phyloP scores from a whole-genome alignment of 2,888 invertebrate species.

The Scaptomyza caliginosa region DNA sequence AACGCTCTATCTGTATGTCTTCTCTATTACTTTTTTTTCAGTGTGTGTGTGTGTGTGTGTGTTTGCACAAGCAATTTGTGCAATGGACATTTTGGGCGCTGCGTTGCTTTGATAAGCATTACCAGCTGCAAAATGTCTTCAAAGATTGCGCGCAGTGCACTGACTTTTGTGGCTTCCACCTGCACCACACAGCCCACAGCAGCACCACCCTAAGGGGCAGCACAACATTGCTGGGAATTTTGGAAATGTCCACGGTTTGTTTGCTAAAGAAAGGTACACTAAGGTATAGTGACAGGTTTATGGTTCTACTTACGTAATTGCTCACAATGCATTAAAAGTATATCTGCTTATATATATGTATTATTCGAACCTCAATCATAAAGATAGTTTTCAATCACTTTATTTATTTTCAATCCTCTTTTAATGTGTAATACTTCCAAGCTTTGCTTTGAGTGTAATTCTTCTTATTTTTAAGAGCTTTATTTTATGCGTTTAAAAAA shows the following conservation, averaged over 20 bases:
- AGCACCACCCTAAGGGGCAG: conserved; percentile 1
- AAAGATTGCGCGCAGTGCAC: conserved; percentile 71
- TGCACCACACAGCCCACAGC: no score
- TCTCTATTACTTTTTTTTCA: conserved; percentile 1
- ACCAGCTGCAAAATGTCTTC: conserved; percentile 75
- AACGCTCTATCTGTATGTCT: background rate
- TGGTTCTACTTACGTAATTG: background rate
- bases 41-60: conserved; percentile 25
- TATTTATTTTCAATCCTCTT: background rate
- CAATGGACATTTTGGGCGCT: conserved; percentile 73
- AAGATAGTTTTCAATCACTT: background rate
- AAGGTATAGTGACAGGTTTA: background rate
- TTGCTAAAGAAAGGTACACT: background rate
- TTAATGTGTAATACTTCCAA: background rate
- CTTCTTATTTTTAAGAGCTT: background rate
- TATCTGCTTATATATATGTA: background rate
- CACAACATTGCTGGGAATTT: conserved; percentile 5
- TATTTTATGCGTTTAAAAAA: conserved; percentile 4
- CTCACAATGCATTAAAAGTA: background rate
- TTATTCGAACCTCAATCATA: no score
- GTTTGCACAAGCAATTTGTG: conserved; percentile 71
- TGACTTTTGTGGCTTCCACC: conserved; percentile 61
- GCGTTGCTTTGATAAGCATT: conserved; percentile 66
- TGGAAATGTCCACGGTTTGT: background rate
- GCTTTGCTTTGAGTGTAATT: background rate